Percentiles rank a stretch among this genome's conserved stretches.
Conservation (phyloP, 2,113 vertebrate species). For the Pica pica region DNA sequence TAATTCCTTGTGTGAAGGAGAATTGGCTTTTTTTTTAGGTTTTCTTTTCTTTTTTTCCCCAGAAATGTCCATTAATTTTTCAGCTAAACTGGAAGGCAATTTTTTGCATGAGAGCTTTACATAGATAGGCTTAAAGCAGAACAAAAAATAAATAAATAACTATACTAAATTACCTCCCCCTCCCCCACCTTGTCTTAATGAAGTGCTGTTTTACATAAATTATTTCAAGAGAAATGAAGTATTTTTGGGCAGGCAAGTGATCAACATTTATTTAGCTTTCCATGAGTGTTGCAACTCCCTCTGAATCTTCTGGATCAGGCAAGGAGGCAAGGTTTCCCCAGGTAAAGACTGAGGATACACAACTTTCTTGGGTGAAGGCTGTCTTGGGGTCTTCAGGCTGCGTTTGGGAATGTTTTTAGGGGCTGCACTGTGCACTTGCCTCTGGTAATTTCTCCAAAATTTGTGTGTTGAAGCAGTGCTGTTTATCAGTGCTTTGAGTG, state of each 20-base stretch:
- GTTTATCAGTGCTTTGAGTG: not conserved
- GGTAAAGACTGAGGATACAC: not conserved
- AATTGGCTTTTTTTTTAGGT: not conserved
- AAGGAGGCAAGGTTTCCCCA: conserved; percentile 4
- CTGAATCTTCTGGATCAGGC: not conserved
- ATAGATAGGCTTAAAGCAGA: conserved; percentile 67
- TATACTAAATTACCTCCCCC: not conserved
- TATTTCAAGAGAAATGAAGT: conserved; percentile 61
- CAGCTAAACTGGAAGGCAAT: conserved; percentile 68
- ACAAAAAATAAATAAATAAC: conserved; percentile 47
- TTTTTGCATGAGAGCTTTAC: conserved; percentile 76
- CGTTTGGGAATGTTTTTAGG: not conserved
- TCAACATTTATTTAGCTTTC: conserved; percentile 49
- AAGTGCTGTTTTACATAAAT: conserved; percentile 67
- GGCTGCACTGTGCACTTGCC: not conserved
- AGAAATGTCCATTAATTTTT: conserved; percentile 68
- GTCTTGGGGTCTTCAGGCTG: not conserved
- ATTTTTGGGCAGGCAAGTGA: conserved; percentile 50
- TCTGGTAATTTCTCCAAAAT: not conserved
- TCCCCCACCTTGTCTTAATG: conserved; percentile 37
- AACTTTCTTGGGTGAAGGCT: not conserved
- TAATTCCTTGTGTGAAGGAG: conserved; percentile 36
- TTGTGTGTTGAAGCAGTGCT: not conserved
- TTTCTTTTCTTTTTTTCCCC: not conserved
- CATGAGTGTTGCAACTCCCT: conserved; percentile 38